These are phyloP conservation scores for Cyphomyrus plagiostoma DNA, from an alignment of 2,113 vertebrate genomes.

Conservation along the genomic window DNA sequence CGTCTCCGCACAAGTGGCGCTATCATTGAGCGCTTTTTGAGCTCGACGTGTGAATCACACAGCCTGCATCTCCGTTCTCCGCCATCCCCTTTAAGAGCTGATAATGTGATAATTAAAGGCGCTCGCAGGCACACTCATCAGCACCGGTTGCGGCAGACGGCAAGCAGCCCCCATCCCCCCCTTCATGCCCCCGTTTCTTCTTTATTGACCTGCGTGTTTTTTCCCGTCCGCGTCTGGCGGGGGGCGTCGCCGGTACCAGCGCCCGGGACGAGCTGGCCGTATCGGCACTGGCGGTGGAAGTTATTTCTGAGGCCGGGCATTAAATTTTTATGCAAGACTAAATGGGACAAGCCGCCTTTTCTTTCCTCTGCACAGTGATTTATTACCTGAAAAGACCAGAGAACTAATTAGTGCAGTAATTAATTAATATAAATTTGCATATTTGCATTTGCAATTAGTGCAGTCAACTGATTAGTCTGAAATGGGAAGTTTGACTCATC, in stretches of 20 bases:
- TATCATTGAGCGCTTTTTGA: constrained; percentile 49
- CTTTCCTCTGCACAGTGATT: constrained; percentile 84
- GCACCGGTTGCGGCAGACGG: constrained; percentile 65
- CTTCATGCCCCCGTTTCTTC: constrained; percentile 32
- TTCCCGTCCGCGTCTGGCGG: background rate
- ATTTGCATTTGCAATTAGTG: constrained; percentile 99
- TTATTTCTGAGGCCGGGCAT: constrained; percentile 65
- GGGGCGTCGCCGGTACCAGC: background rate
- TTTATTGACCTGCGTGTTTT: background rate
- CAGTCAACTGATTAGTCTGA: constrained; percentile 99
- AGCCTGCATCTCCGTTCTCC: constrained; percentile 71
- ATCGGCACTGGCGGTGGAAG: background rate
- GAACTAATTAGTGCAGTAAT: constrained; percentile 99
- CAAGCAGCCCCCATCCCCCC: constrained; percentile 40
- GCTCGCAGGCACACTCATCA: constrained; percentile 85
- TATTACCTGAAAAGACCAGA: constrained; percentile 98
- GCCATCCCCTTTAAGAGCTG: constrained; percentile 77
- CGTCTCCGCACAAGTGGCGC: constrained; percentile 37
- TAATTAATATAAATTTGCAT: constrained; percentile 99
- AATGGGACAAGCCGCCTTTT: constrained; percentile 68
- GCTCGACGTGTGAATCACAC: constrained; percentile 62
- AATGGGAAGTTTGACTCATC: constrained; percentile 99
- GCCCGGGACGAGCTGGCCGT: background rate
- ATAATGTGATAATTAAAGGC: constrained; percentile 98
- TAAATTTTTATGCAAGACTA: constrained; percentile 79